Percentiles rank a stretch among this genome's conserved stretches.
Conservation (phyloP, 2,888 invertebrate genomes). For the Linnaemya vulpina region DNA sequence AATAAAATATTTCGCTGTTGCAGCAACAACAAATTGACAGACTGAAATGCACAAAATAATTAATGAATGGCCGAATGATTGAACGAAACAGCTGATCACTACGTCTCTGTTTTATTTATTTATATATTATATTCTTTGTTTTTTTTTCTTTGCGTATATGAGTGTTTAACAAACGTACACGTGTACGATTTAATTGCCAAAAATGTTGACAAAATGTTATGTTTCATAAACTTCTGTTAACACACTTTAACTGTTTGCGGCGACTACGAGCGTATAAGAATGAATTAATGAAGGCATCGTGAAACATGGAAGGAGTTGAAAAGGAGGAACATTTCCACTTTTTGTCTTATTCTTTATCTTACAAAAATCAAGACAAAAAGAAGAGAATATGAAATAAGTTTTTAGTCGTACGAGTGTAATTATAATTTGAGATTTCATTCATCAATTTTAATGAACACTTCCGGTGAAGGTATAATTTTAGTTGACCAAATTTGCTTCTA, state of each 20-base stretch:
- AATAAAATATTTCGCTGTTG: not conserved
- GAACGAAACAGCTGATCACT: constrained; percentile 51
- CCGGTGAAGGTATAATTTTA: constrained; percentile 40
- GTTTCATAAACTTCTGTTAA: constrained; percentile 65
- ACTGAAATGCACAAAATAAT: constrained; percentile 13
- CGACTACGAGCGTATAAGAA: constrained; percentile 10
- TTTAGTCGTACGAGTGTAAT: not conserved
- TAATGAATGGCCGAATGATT: constrained; percentile 15
- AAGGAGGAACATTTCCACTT: constrained; percentile 12
- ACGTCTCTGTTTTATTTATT: constrained; percentile 30
- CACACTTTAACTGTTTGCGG: constrained; percentile 39
- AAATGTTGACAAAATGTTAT: constrained; percentile 73
- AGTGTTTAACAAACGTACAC: constrained; percentile 65
- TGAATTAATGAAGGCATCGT: constrained; percentile 27
- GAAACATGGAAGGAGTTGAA: not conserved
- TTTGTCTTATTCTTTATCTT: too few relatives aligned
- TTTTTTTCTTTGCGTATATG: constrained; percentile 18
- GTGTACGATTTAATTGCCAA: constrained; percentile 72
- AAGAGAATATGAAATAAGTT: not conserved
- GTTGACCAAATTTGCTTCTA: not conserved
- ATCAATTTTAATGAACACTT: constrained; percentile 57
- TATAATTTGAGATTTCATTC: constrained; percentile 40
- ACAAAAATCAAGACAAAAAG: constrained; percentile 15
- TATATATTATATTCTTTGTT: not conserved
- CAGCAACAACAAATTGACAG: not conserved